These are phyloP conservation scores for Drosophila mauritiana DNA, from an alignment of 1,140 invertebrate species.

Conservation along the genomic window DNA sequence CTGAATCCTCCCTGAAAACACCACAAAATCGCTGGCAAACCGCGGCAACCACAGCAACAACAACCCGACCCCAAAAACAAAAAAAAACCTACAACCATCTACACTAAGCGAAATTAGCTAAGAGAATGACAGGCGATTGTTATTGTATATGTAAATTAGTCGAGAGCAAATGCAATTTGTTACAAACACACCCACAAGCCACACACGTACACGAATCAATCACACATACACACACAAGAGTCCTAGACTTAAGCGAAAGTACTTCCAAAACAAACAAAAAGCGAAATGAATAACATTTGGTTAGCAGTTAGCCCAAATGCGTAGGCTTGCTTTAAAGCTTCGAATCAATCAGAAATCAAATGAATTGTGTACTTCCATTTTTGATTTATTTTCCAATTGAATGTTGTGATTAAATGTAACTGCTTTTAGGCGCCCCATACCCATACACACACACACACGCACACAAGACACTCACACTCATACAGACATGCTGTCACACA, in stretches of 20 bases:
- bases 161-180: constrained; percentile 66
- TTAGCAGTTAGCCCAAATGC: constrained; percentile 27
- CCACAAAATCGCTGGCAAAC: constrained; percentile 8
- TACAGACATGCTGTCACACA: constrained; percentile 41
- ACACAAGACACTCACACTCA: constrained; percentile 20
- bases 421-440: constrained; percentile 63
- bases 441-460: constrained; percentile 29
- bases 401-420: constrained; percentile 77
- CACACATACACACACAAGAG: constrained; percentile 49
- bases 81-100: constrained; percentile 32
- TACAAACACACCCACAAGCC: constrained; percentile 54
- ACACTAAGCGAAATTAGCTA: constrained; percentile 64
- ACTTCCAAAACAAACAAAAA: constrained; percentile 48
- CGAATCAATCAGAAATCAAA: constrained; percentile 42
- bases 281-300: constrained; percentile 19
- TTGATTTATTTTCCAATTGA: constrained; percentile 64
- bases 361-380: constrained; percentile 44
- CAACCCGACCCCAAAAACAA: constrained; percentile 31
- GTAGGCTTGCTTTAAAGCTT: constrained; percentile 43
- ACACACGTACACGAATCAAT: constrained; percentile 33
- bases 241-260: constrained; percentile 48
- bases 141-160: constrained; percentile 80
- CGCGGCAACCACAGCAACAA: constrained; percentile 67
- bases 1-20: constrained; percentile 23
- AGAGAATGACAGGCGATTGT: constrained; percentile 62